Conservation (phyloP, 1,140 invertebrate genomes). For the Cotesia typhae region DNA sequence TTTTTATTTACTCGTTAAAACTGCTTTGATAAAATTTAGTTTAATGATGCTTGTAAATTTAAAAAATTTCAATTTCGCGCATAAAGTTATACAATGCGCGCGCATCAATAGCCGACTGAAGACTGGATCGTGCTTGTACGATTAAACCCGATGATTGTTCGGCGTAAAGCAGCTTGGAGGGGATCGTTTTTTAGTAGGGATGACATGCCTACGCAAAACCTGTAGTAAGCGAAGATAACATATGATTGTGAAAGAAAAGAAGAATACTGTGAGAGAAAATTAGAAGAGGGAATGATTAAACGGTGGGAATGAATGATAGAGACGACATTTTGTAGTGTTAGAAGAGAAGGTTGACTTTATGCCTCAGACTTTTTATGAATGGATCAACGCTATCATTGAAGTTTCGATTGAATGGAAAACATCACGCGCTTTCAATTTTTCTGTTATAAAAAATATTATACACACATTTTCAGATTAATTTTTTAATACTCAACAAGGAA, state of each 20-base stretch:
- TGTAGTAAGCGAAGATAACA: slow-evolving; percentile 17
- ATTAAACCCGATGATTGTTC: slow-evolving; percentile 38
- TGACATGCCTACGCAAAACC: slow-evolving; percentile 4
- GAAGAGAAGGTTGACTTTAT: slow-evolving; percentile 49
- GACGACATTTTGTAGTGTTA: slow-evolving; percentile 66
- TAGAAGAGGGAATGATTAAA: slow-evolving; percentile 29
- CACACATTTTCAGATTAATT: background rate
- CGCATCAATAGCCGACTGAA: slow-evolving; percentile 43
- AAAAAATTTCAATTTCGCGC: slow-evolving; percentile 24
- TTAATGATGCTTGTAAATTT: background rate
- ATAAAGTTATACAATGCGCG: slow-evolving; percentile 33
- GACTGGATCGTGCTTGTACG: slow-evolving; percentile 45
- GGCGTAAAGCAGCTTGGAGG: slow-evolving; percentile 33
- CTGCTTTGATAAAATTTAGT: too few species aligned
- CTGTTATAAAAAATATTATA: slow-evolving; percentile 24
- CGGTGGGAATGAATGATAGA: slow-evolving; percentile 26
- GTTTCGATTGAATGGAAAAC: slow-evolving; percentile 67
- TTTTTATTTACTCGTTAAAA: too few species aligned
- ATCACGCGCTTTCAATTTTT: slow-evolving; percentile 53
- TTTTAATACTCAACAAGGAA: background rate
- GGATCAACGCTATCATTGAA: slow-evolving; percentile 79
- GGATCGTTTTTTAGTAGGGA: slow-evolving; percentile 9
- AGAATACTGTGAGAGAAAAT: background rate
- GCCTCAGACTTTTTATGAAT: slow-evolving; percentile 78
- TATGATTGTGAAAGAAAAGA: slow-evolving; percentile 25